These are phyloP conservation scores for Drosophila buzzatii DNA, from an alignment of 2,888 invertebrate species.

Conservation along the genomic window DNA sequence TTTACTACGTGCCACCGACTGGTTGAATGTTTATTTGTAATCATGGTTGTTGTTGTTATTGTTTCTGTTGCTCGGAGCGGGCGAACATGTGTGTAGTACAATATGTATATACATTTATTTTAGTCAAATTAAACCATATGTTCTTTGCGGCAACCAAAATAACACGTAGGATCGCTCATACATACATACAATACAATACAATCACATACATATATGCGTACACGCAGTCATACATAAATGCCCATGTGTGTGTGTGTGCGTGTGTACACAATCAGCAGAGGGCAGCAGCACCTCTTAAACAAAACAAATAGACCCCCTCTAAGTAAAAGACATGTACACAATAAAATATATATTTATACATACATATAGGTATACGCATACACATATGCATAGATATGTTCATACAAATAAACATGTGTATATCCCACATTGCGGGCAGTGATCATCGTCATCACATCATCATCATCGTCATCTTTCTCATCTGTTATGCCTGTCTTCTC, in stretches of 20 bases:
- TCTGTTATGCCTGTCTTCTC: conserved; percentile 52
- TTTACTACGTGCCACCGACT: conserved; percentile 80
- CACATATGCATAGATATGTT: not conserved
- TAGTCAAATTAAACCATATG: conserved; percentile 73
- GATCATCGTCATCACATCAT: conserved; percentile 38
- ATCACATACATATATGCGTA: not conserved
- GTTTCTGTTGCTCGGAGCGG: conserved; percentile 31
- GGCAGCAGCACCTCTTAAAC: conserved; percentile 69
- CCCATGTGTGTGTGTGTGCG: conserved; percentile 5
- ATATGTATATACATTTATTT: conserved; percentile 66
- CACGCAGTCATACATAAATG: not conserved
- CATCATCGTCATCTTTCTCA: conserved; percentile 43
- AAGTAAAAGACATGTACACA: conserved; percentile 76
- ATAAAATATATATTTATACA: conserved; percentile 46
- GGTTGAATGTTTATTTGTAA: conserved; percentile 74
- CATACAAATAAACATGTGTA: conserved; percentile 41
- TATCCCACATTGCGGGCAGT: conserved; percentile 45
- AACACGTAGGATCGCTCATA: conserved; percentile 73
- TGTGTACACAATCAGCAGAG: conserved; percentile 56
- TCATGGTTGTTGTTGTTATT: conserved; percentile 47
- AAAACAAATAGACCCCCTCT: conserved; percentile 82
- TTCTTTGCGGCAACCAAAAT: conserved; percentile 73
- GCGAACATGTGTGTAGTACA: conserved; percentile 68
- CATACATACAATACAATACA: conserved; percentile 3
- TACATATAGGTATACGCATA: not conserved